Evolutionary conservation across 2,888 invertebrate species (phyloP), one percentile per base, ranked within the genome.

Genomic region (Griposia aprilina): DNA sequence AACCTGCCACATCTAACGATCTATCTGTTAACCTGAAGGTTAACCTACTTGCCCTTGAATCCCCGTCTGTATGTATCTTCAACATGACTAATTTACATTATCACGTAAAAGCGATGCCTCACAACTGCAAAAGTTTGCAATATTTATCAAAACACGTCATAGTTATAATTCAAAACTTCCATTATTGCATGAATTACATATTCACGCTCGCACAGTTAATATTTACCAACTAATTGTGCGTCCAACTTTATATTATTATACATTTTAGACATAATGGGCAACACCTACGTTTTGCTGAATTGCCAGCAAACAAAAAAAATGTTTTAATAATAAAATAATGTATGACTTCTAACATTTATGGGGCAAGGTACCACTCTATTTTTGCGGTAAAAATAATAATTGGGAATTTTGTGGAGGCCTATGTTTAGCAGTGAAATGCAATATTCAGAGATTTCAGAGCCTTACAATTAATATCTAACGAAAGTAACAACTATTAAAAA

Each of bases 201-300:
- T 71, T 30, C 62, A 65, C 50, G 50, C 20, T n/a, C 63, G 23
- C 45, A 59, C 15, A 36, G 69, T 77, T 82, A 55, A 82, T 74
- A 82, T 71, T 85, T 55, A 55, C 59, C 63, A 50, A 73, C 59
- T 59, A 70, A 62, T 85, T 13, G 15, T 6, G 60, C n/a, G 20
- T 55, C 36, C 82, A 66, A 36, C 30, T 50, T 66, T 65, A 73
- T 57, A 55, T 36, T 36, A 36, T 36, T 36, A 36, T 73, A 50
- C 2, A 62, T 67, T 81, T 85, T 85, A 85, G 26, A 70, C 70
- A 67, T 74, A 62, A 84, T 72, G 70, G 36, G 23, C 8, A 23
- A 71, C 70, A 45, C 36, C 76, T 26, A n/a, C 62, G 74, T 52
- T 86, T 30, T 13, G 15, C 20, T 17, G 1, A 76, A 76, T 76